Evolutionary conservation across 2,888 invertebrate genomes (phyloP), one percentile per base, ranked within the genome.

Genomic region (Scaptomyza flava): DNA sequence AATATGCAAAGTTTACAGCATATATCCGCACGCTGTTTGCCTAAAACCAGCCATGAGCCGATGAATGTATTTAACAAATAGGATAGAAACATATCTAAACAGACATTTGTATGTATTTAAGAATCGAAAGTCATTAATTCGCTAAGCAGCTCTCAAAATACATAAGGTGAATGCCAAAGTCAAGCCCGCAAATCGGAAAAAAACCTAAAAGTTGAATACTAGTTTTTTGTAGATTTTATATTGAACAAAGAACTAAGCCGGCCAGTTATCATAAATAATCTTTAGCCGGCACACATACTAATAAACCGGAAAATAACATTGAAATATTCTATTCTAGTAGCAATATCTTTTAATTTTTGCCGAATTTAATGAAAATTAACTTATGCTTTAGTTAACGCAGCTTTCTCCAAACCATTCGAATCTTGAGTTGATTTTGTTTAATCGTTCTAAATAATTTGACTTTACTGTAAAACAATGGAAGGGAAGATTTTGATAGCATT

Each of bases 1-100:
- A 59, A 83, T 78, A 87, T 78, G 71, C 80, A 68, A 84, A 66
- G 56, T 48, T 81, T 78, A 81, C 84, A 83, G 62, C 66, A 77
- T 65, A 52, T 50, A 50, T 67, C 48, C 20, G 34, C 12, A 47
- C 38, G 51, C 31, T 67, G 68, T 68, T 74, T 72, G 77, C 45
- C 20, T 42, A 72, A 77, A 74, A 72, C 54, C 47, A 57, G 59
- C 77, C 68, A 60, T 54, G 45, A 33, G 48, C 38, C 20, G 12
- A 56, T 20, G 34, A 45, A 59, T 73, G 20, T 66, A 42, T 51
- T 42, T 48, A 30, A 41, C 27, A 62, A 36, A 48, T 36, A 34
- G 14, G 23, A 45, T 58, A 41, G 23, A 38, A 3, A n/a, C 23
- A 14, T 31, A 52, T 43, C 33, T 33, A 50, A 45, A 17, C 12